Evolutionary conservation across 2,113 vertebrate genomes (phyloP).

Genomic region (Pseudopipra pipra): DNA sequence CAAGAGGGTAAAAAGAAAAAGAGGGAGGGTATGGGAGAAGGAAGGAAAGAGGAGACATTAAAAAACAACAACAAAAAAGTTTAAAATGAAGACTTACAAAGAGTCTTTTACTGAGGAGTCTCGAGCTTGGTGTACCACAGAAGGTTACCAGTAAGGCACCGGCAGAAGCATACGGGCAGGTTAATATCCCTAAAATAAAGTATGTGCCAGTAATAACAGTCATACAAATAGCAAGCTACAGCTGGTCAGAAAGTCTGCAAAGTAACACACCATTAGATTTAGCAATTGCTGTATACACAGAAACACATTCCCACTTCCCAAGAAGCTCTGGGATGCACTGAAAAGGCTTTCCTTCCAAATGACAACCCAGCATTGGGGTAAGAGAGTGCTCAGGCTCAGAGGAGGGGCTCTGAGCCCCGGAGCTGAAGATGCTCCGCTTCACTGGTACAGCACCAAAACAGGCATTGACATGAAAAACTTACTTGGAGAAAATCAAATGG

Average conservation of each 20-base stretch:
- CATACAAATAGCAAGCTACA: background rate
- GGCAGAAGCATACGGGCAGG: background rate
- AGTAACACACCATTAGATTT: background rate
- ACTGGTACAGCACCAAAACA: background rate
- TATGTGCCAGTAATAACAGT: conserved; percentile 32
- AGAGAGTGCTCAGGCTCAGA: background rate
- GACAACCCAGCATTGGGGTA: background rate
- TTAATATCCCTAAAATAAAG: conserved; percentile 48
- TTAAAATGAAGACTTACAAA: conserved; percentile 16
- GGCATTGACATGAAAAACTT: background rate
- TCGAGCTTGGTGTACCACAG: background rate
- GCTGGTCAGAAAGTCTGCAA: background rate
- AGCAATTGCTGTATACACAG: background rate
- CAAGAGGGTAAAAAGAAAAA: background rate
- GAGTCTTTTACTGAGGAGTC: conserved; percentile 2
- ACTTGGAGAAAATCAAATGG: background rate
- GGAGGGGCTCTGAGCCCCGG: background rate
- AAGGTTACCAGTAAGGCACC: background rate
- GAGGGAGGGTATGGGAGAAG: background rate
- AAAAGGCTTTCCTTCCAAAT: background rate
- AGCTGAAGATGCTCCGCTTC: background rate
- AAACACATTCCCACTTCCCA: background rate
- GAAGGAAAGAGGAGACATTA: background rate
- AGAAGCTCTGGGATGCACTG: background rate
- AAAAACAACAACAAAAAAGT: background rate